phyloP scores from a whole-genome alignment of 1,140 invertebrate species.

The Sinella curviseta region DNA sequence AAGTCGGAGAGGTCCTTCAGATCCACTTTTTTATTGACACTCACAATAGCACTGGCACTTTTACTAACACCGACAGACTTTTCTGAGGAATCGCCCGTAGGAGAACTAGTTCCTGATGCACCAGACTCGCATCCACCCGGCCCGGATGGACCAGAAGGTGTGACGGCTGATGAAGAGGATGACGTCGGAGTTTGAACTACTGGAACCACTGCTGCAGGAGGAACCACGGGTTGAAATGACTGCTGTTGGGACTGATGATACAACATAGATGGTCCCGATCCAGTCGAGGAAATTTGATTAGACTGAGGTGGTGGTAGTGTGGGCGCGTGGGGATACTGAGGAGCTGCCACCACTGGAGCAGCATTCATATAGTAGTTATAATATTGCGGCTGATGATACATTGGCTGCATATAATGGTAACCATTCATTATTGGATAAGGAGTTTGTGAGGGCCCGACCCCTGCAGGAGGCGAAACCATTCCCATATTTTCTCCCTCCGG shows the following conservation, averaged over 20 bases:
- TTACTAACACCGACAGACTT: neutral
- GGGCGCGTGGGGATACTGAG: too few species aligned
- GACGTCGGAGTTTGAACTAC: neutral
- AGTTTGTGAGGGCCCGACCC: constrained; percentile 9
- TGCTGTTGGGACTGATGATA: too few species aligned
- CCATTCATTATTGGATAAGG: constrained; percentile 11
- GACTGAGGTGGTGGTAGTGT: too few species aligned
- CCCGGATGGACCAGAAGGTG: neutral
- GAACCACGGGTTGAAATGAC: too few species aligned
- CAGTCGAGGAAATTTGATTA: too few species aligned
- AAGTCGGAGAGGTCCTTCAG: constrained; percentile 39
- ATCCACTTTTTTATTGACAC: neutral
- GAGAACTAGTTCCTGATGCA: neutral
- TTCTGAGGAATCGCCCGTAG: neutral
- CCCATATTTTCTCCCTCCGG: constrained; percentile 1
- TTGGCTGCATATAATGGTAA: neutral
- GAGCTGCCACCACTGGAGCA: neutral
- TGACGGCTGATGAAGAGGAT: neutral
- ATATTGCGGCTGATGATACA: neutral
- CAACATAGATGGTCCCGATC: too few species aligned
- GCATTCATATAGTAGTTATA: neutral
- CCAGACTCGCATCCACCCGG: neutral
- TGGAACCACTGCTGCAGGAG: too few species aligned
- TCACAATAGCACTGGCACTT: neutral
- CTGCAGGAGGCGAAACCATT: neutral